Evolutionary conservation across 1,140 invertebrate genomes (phyloP), one percentile per base, ranked within the genome.

Genomic region (Rhagoletis zephyria): DNA sequence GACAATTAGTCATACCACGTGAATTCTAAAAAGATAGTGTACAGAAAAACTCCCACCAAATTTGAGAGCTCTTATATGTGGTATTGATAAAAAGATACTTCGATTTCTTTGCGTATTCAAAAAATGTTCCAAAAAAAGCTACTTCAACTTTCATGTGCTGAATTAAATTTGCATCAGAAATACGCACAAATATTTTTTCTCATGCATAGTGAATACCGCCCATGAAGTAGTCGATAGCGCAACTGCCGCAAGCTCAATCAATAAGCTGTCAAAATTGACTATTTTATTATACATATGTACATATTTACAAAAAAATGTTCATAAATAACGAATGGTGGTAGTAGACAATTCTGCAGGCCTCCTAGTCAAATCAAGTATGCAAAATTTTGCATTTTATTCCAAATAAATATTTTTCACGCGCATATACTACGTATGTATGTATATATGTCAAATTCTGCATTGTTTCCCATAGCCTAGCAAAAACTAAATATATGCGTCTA

Each of bases 241-340:
- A 9, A 42, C 10, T 10, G 42, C 40, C 67, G 14, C 4, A 40
- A 74, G 67, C 40, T 42, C 67, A 48, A 74, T 74, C 67, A 74
- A 40, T 48, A 40, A 48, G 67, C 67, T 74, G 42, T 48, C 42
- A 74, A 74, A 74, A 45, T 74, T 45, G 5, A 14, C 40, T 45
- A n/a, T 74, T 74, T 74, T 74, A 74, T 5, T 74, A 74, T 74
- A 12, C 67, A 74, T 30, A n/a, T n/a, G n/a, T n/a, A 30, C 30
- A 30, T 30, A 30, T 30, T 30, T 30, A 30, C 30, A 74, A 74
- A 63, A 70, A 56, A 74, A 74, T 74, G 67, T 16, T 40, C 67
- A 74, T 74, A 74, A 45, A 48, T 45, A 74, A 42, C 12, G 45
- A 74, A 74, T 74, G 42, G 12, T 74, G 42, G 12, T 14, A 42